Conservation (phyloP, 2,888 invertebrate species). For the Drosophila yooni region DNA sequence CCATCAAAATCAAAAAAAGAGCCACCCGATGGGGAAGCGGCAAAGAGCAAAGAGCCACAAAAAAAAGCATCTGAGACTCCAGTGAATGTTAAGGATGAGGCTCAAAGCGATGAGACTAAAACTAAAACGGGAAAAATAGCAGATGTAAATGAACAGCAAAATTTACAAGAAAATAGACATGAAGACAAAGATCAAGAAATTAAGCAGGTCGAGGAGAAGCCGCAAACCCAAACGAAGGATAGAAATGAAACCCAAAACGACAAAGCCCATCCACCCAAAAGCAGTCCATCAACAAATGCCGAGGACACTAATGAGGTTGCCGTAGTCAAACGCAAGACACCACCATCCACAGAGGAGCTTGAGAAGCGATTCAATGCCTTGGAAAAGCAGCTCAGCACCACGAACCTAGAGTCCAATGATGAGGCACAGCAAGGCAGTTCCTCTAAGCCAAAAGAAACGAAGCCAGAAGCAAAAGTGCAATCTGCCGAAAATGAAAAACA, state of each 20-base stretch:
- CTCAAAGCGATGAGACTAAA: neutral
- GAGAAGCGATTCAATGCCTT: slow-evolving; percentile 81
- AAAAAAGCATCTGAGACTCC: neutral
- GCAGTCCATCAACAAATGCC: neutral
- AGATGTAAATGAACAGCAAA: neutral
- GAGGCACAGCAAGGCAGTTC: slow-evolving; percentile 9
- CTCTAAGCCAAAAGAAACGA: neutral
- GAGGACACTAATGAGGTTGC: slow-evolving; percentile 5
- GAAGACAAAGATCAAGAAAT: neutral
- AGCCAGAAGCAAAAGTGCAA: slow-evolving; percentile 4
- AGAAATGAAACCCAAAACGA: neutral
- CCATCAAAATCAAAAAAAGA: slow-evolving; percentile 71
- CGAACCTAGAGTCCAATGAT: slow-evolving; percentile 32
- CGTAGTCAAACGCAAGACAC: slow-evolving; percentile 46
- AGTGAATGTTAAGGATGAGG: slow-evolving; percentile 1
- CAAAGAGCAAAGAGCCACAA: neutral
- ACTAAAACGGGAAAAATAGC: neutral
- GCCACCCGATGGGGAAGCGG: slow-evolving; percentile 71
- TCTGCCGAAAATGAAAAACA: neutral
- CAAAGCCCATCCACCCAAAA: neutral
- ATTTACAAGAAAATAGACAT: neutral
- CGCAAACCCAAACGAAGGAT: neutral
- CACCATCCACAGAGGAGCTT: slow-evolving; percentile 80
- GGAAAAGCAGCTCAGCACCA: slow-evolving; percentile 72
- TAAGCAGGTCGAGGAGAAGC: neutral